These are phyloP conservation scores for Drepana arcuata DNA, from an alignment of 1,140 invertebrate genomes.

Conservation along the genomic window DNA sequence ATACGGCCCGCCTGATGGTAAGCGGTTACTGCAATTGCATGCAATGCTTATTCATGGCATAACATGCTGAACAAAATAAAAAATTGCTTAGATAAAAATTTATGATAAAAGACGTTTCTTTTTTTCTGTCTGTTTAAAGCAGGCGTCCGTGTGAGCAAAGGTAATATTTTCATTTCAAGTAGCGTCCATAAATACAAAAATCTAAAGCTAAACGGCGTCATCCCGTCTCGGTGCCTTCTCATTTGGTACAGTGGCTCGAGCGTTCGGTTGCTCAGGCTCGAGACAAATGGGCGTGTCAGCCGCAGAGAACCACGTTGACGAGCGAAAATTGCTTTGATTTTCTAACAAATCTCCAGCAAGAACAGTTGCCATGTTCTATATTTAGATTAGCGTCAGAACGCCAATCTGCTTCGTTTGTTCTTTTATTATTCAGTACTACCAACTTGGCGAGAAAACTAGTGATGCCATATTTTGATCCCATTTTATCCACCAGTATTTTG, in stretches of 20 bases:
- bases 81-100: no score
- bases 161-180: no score
- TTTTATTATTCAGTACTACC: slow-evolving; percentile 5
- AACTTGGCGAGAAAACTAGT: slow-evolving; percentile 6
- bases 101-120: no score
- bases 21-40: no score
- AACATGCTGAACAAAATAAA: no score
- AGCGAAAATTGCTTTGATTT: slow-evolving; percentile 44
- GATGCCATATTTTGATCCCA: no score
- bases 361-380: slow-evolving; percentile 23
- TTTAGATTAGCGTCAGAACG: slow-evolving; percentile 15
- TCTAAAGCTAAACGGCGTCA: slow-evolving; percentile 14
- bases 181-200: not conserved
- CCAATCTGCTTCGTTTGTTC: slow-evolving; percentile 5
- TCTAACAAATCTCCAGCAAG: slow-evolving; percentile 23
- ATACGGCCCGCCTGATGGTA: no score
- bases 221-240: slow-evolving; percentile 12
- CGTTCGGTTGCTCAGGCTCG: slow-evolving; percentile 25
- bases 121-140: no score
- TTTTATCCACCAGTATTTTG: no score
- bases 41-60: no score
- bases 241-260: slow-evolving; percentile 21
- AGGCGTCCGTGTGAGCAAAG: no score
- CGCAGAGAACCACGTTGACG: slow-evolving; percentile 29
- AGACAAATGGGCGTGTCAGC: slow-evolving; percentile 44